Conservation (phyloP, 2,888 invertebrate genomes). For the Acanthosepion pharaonis region DNA sequence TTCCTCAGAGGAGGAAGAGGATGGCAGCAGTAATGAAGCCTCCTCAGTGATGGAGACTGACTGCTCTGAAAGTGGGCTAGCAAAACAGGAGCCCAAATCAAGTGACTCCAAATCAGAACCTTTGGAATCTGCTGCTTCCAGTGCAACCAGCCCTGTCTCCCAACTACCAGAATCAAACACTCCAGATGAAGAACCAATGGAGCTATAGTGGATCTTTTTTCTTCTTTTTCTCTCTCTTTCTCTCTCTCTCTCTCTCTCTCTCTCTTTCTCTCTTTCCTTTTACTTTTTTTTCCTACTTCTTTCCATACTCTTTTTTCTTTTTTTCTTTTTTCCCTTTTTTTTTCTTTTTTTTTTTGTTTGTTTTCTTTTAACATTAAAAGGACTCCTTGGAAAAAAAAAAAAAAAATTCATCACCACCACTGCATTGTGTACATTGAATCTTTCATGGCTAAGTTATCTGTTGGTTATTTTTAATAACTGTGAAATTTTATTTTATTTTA, state of each 20-base stretch:
- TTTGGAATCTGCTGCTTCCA: neutral
- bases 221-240: neutral
- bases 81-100: neutral
- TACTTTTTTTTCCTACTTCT: no score
- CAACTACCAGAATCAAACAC: slow-evolving; percentile 42
- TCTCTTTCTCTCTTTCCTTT: no score
- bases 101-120: neutral
- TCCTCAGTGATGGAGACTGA: slow-evolving; percentile 42
- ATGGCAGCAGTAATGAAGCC: neutral
- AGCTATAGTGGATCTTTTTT: neutral
- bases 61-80: neutral
- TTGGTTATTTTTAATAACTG: neutral
- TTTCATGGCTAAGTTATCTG: slow-evolving; percentile 23
- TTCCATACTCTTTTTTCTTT: no score
- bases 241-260: neutral
- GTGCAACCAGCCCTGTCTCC: neutral
- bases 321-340: neutral
- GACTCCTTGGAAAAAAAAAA: neutral
- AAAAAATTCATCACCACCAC: neutral
- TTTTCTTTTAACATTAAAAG: neutral
- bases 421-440: neutral
- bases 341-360: neutral
- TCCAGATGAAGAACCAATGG: slow-evolving; percentile 46
- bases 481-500: slow-evolving; percentile 17
- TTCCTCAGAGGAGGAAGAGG: neutral